Percentiles rank a stretch among this genome's conserved stretches.
phyloP scores from a whole-genome alignment of 64 coral and sea anemone species.

The Montipora sp. region DNA sequence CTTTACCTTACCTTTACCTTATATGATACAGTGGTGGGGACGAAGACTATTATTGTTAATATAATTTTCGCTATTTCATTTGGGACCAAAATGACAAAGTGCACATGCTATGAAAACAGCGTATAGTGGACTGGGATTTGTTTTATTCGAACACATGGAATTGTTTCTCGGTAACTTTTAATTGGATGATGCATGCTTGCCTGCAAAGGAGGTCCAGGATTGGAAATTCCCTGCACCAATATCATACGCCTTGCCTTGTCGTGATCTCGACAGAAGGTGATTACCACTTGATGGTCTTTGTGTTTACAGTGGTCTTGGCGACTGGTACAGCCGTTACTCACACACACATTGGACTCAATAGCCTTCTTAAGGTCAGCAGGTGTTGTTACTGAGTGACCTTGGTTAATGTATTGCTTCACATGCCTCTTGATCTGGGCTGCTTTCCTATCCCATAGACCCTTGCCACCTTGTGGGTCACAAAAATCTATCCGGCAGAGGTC shows the following conservation, averaged over 20 bases:
- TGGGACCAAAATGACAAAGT: not conserved
- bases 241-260: too few species aligned
- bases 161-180: not conserved
- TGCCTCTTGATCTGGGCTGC: constrained; percentile 31
- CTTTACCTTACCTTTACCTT: too few species aligned
- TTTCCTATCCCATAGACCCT: constrained; percentile 4
- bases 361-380: constrained; percentile 40
- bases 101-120: not conserved
- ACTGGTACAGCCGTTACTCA: too few species aligned
- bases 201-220: constrained; percentile 36
- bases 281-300: not conserved
- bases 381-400: constrained; percentile 45
- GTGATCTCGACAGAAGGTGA: too few species aligned
- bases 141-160: not conserved
- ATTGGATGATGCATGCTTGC: not conserved
- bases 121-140: too few species aligned
- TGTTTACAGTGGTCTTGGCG: not conserved
- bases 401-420: constrained; percentile 35
- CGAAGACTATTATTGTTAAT: too few species aligned
- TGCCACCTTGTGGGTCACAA: not conserved
- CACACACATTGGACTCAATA: constrained; percentile 14
- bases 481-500: not conserved
- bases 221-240: constrained; percentile 4
- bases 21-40: too few species aligned
- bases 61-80: not conserved